Percentiles rank a stretch among this genome's conserved stretches.
Conservation (phyloP, 2,113 vertebrate species). For the Bothrops jararaca region DNA sequence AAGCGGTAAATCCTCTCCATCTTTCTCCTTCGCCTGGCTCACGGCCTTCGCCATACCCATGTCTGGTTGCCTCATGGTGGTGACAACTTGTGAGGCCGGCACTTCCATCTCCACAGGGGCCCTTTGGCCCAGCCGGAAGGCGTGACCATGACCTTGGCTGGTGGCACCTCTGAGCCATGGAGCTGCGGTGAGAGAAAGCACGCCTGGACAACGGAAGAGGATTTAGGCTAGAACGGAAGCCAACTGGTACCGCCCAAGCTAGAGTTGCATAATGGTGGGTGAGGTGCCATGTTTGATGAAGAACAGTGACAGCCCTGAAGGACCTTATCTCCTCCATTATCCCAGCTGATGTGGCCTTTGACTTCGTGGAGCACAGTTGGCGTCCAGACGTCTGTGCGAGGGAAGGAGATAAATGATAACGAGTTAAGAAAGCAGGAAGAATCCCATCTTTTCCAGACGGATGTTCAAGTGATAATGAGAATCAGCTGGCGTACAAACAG, state of each 20-base stretch:
- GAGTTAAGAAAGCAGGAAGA: not conserved
- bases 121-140: not conserved
- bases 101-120: not conserved
- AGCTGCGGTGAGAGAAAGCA: not conserved
- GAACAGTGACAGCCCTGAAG: not conserved
- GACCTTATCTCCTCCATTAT: not conserved
- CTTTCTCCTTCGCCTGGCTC: not conserved
- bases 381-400: not conserved
- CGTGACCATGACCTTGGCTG: not conserved
- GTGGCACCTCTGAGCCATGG: not conserved
- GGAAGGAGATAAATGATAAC: not conserved
- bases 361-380: not conserved
- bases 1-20: not conserved
- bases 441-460: not conserved
- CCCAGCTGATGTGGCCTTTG: not conserved
- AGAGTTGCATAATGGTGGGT: no score
- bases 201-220: not conserved
- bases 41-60: not conserved
- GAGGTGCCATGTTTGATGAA: not conserved
- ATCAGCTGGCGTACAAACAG: not conserved
- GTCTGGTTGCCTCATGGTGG: not conserved
- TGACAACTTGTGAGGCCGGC: no score
- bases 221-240: not conserved
- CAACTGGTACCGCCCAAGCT: not conserved
- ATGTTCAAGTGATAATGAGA: not conserved